phyloP scores from a whole-genome alignment of 2,797 vertebrate species.

The Lepilemur septentrionalis region DNA sequence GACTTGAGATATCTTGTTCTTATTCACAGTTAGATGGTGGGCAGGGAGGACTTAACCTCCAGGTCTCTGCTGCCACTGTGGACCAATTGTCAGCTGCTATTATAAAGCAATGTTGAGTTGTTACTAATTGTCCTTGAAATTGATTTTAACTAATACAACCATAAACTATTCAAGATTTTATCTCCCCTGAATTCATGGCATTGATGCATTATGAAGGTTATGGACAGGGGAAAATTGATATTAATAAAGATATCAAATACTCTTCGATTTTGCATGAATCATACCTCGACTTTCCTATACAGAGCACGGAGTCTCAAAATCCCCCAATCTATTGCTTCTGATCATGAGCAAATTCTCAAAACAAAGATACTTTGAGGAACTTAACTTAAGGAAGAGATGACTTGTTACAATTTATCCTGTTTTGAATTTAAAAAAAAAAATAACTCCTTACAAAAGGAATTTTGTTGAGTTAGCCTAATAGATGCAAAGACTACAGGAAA shows the following conservation, averaged over 20 bases:
- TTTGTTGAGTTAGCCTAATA: not conserved
- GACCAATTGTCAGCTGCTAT: not conserved
- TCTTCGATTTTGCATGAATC: not conserved
- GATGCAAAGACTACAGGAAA: not conserved
- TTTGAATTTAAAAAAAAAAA: not conserved
- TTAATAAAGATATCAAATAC: not conserved
- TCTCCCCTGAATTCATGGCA: not conserved
- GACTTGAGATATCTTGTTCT: not conserved
- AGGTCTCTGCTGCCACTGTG: not conserved
- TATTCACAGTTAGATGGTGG: not conserved
- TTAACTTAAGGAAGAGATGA: not conserved
- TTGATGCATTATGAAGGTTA: not conserved
- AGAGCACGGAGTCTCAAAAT: not conserved
- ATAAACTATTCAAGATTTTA: not conserved
- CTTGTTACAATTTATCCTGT: not conserved
- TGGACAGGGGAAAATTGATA: not conserved
- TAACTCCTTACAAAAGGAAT: not conserved
- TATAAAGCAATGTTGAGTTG: not conserved
- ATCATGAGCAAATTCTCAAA: not conserved
- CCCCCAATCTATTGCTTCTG: not conserved
- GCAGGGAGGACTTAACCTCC: not conserved
- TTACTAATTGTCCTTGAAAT: slow-evolving; percentile 24
- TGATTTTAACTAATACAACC: slow-evolving; percentile 29
- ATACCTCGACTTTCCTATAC: not conserved
- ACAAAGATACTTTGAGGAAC: not conserved